phyloP scores from a whole-genome alignment of 2,113 vertebrate species.

The Boulengeromyrus knoepffleri region DNA sequence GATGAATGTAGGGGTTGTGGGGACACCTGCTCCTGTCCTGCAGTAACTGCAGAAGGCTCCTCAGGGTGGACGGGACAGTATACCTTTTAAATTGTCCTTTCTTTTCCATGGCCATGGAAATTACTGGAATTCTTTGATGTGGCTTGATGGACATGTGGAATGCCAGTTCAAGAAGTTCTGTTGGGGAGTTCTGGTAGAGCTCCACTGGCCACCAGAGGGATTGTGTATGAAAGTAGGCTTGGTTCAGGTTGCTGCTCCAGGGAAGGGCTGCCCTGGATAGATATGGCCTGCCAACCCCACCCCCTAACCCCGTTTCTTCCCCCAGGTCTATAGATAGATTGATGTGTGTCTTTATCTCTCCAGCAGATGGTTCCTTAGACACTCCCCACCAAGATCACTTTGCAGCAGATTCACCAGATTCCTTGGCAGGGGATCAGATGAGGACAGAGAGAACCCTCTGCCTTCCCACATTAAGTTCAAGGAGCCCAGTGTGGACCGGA shows the following conservation, averaged over 20 bases:
- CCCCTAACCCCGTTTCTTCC: slow-evolving; percentile 6
- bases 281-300: background rate
- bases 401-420: slow-evolving; percentile 44
- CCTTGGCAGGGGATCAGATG: slow-evolving; percentile 41
- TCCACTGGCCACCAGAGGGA: background rate
- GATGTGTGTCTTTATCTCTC: slow-evolving; percentile 43
- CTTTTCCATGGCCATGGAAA: background rate
- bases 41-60: background rate
- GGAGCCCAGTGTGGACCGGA: slow-evolving; percentile 24
- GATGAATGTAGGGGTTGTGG: slow-evolving; percentile 21
- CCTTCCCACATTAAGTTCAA: slow-evolving; percentile 32
- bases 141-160: background rate
- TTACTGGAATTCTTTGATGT: background rate
- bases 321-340: slow-evolving; percentile 47
- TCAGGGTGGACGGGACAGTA: background rate
- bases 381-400: slow-evolving; percentile 49
- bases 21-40: slow-evolving; percentile 36
- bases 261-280: background rate
- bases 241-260: slow-evolving; percentile 13
- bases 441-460: slow-evolving; percentile 30
- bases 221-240: slow-evolving; percentile 16
- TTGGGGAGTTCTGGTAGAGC: background rate
- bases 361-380: slow-evolving; percentile 50
- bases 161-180: background rate
- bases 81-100: background rate